Evolutionary conservation across 2,797 vertebrate genomes (phyloP), one percentile per base, ranked within the genome.

Genomic region (Streptopelia turtur): DNA sequence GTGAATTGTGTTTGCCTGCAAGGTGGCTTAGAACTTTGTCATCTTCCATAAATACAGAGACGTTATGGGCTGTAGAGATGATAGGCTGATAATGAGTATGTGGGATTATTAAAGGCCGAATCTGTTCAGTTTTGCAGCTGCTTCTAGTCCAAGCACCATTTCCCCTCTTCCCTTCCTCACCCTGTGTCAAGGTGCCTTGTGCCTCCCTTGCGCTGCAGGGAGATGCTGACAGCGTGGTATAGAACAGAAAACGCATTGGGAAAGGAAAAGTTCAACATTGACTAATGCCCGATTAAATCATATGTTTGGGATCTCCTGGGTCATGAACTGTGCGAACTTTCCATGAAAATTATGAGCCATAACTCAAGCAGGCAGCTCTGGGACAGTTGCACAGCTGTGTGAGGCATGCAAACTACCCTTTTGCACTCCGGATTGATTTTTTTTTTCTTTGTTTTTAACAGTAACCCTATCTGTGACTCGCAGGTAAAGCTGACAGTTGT

Each of bases 221-320:
- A 93, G 84, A 75, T 6, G 45, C 72, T 31, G 50, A 78, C 87
- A 93, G 72, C 50, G 33, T 80, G 90, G 63, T 56, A 31, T 27
- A 84, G 69, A 93, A 94, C 91, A 93, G 77, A 41, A 17, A 18
- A 27, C 1, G 2, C 24, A 0, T 2, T 8, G 75, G 72, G 68
- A 92, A 81, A 82, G 85, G 79, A 33, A 82, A 59, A 90, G 56
- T 28, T 85, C 3, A 33, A 82, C 80, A 11, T 74, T 95, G 87
- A 87, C 68, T 86, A 79, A 95, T 84, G 85, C 70, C 80, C 3
- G 55, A 81, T 92, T 93, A 94, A 96, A 87, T 94, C 85, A 74
- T 82, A 41, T 72, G 68, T 77, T 96, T 79, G 83, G 91, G 95
- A 86, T 93, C 94, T 90, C 89, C 83, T 57, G 92, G 94, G 92